Evolutionary conservation across 2,113 vertebrate species (phyloP).

Genomic region (Cyprinodon variegatus): DNA sequence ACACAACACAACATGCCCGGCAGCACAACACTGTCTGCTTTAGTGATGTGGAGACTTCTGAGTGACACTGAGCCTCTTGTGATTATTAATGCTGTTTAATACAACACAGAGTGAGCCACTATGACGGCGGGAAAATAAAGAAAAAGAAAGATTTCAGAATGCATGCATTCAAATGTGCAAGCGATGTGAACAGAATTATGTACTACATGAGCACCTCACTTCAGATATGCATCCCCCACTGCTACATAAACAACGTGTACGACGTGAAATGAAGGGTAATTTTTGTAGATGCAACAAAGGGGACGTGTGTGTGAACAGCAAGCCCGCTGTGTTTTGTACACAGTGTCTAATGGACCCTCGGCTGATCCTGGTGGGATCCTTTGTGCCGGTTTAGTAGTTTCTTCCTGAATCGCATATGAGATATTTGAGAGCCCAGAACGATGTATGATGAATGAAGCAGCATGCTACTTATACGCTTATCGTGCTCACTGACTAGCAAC

Average conservation of each 20-base stretch:
- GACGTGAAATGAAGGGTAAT: constrained; percentile 55
- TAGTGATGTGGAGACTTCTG: constrained; percentile 77
- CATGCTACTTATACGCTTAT: constrained; percentile 99
- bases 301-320: constrained; percentile 57
- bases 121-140: constrained; percentile 37
- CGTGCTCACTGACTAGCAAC: constrained; percentile 97
- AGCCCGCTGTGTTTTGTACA: constrained; percentile 58
- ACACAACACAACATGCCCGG: constrained; percentile 77
- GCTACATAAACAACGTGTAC: constrained; percentile 63
- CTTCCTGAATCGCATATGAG: constrained; percentile 91
- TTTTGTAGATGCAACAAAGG: constrained; percentile 64
- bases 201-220: constrained; percentile 50
- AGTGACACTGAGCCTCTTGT: constrained; percentile 82
- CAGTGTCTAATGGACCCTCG: constrained; percentile 78
- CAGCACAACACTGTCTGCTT: constrained; percentile 76
- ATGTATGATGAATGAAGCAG: constrained; percentile 99
- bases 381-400: constrained; percentile 86
- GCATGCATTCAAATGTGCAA: constrained; percentile 65
- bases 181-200: constrained; percentile 69
- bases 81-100: constrained; percentile 85
- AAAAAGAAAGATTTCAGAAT: constrained; percentile 68
- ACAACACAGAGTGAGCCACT: constrained; percentile 72
- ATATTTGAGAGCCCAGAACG: constrained; percentile 95
- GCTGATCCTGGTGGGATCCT: constrained; percentile 82
- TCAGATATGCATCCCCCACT: constrained; percentile 32